A percentile compares a stretch with the other conserved stretches of the same genome.
Evolutionary conservation across 2,113 vertebrate species (phyloP).

Genomic region (Saguinus midas): DNA sequence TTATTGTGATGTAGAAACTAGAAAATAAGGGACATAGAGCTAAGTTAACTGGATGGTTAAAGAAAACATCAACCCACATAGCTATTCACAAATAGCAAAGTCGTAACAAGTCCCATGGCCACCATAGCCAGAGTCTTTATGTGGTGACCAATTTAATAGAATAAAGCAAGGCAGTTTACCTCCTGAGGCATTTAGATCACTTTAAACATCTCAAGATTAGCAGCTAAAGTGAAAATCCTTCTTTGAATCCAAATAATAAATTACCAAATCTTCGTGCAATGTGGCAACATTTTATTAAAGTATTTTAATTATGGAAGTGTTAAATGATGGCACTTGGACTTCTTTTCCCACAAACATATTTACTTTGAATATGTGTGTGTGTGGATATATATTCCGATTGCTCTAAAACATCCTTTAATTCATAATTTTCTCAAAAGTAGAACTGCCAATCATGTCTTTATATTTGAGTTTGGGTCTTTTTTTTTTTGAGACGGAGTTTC

Average conservation of each 20-base stretch:
- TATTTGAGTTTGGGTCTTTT: background rate
- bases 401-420: slow-evolving; percentile 30
- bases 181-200: background rate
- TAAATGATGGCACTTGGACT: slow-evolving; percentile 3
- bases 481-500: too few species aligned
- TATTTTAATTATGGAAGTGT: background rate
- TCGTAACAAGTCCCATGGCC: background rate
- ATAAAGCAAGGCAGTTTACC: background rate
- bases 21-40: background rate
- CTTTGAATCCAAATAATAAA: slow-evolving; percentile 28
- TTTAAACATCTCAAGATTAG: slow-evolving; percentile 33
- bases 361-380: background rate
- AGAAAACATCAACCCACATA: background rate
- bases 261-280: background rate
- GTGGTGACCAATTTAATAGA: background rate
- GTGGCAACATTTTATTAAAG: background rate
- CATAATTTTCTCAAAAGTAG: slow-evolving; percentile 20
- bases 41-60: slow-evolving; percentile 14
- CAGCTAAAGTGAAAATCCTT: background rate
- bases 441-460: background rate
- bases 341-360: background rate
- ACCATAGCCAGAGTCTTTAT: background rate
- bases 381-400: background rate
- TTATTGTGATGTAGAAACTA: fast-evolving
- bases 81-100: slow-evolving; percentile 7